Evolutionary conservation across 1,140 invertebrate genomes (phyloP), one percentile per base, ranked within the genome.

Genomic region (Calosoma granatense): DNA sequence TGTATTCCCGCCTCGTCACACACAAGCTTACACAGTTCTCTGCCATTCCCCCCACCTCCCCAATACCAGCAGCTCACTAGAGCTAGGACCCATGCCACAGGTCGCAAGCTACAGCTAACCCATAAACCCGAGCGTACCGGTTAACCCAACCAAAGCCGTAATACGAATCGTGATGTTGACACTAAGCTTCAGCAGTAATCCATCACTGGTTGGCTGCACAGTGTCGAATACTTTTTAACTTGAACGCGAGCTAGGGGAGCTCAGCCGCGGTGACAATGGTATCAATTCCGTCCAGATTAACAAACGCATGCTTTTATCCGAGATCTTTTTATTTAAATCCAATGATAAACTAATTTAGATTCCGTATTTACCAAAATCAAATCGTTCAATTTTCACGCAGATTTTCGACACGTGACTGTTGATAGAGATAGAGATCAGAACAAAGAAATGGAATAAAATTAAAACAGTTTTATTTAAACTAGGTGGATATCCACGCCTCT

Each of bases 101-200:
- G n/a, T n/a, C n/a, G n/a, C n/a, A n/a, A n/a, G n/a, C n/a, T n/a
- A n/a, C n/a, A n/a, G n/a, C n/a, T n/a, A n/a, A n/a, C n/a, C n/a
- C n/a, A n/a, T n/a, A n/a, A n/a, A n/a, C n/a, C 26, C 26, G 26
- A 6, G 41, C 15, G 41, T 17, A 17, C 41, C 41, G 41, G 41
- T 47, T 47, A 47, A 47, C 41, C 41, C 41, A 17, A 47, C 41
- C 17, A 47, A 47, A 47, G 41, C 41, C 17, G 41, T 47, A 47
- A 47, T 47, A 47, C 41, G 41, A 47, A 47, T 47, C 41, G 41
- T 47, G 41, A 47, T 47, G 41, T 47, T 47, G 41, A 47, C 41
- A 47, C 41, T 47, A 47, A 47, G 41, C 41, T 47, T 3, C 41
- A 12, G 15, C 17, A 47, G 41, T 47, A 47, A 47, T 47, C 41